A percentile compares a stretch with the other conserved stretches of the same genome.
These are phyloP conservation scores for Andricus curvator DNA, from an alignment of 2,888 invertebrate species.

Conservation along the genomic window DNA sequence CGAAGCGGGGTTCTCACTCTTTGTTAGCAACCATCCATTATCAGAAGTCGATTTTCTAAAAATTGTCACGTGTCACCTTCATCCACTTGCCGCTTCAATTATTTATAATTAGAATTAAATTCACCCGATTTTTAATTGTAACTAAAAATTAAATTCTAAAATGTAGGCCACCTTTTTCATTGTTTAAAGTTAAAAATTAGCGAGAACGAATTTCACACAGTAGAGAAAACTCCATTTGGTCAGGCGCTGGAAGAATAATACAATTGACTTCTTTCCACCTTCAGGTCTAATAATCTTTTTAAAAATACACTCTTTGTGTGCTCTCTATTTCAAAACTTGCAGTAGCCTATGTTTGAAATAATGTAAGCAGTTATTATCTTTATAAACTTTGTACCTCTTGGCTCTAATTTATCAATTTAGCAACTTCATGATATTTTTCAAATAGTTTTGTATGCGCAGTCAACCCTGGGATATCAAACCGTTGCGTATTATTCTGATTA, in stretches of 20 bases:
- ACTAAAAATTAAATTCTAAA: too few species aligned
- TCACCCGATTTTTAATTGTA: too few species aligned
- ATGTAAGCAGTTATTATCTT: not conserved
- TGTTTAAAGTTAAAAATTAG: not conserved
- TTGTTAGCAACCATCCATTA: too few species aligned
- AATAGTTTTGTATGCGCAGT: too few species aligned
- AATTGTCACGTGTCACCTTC: too few species aligned
- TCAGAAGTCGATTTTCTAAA: too few species aligned
- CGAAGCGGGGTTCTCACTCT: too few species aligned
- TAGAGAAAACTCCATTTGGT: conserved; percentile 22
- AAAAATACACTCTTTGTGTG: not conserved
- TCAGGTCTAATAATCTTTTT: not conserved
- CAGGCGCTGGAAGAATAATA: not conserved
- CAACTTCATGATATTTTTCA: not conserved
- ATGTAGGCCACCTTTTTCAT: too few species aligned
- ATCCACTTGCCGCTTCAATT: too few species aligned
- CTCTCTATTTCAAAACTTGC: not conserved
- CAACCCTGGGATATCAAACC: too few species aligned
- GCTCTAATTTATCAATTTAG: not conserved
- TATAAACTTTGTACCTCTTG: not conserved
- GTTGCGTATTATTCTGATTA: too few species aligned
- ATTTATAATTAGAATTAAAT: too few species aligned
- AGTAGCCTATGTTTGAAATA: not conserved
- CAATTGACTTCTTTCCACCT: conserved; percentile 8
- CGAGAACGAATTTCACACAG: conserved; percentile 3